These are phyloP conservation scores for Yponomeuta plumbellus DNA, from an alignment of 2,888 invertebrate species.

Conservation along the genomic window DNA sequence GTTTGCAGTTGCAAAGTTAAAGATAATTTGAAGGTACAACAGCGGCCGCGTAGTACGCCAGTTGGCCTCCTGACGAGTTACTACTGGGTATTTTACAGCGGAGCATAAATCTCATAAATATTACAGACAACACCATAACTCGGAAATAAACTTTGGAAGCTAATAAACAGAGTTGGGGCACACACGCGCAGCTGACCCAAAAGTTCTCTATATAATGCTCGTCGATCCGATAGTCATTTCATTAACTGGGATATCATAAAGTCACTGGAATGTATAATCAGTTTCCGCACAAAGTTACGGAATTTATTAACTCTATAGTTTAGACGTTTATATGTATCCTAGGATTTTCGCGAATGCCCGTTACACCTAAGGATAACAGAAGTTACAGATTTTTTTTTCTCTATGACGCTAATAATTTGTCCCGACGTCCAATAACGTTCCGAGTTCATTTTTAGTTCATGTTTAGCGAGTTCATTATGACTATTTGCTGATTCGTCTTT, in stretches of 20 bases:
- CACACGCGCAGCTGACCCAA: conserved; percentile 8
- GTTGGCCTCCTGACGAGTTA: background rate
- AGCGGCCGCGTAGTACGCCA: background rate
- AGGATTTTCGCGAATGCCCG: too few relatives aligned
- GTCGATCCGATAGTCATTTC: conserved; percentile 7
- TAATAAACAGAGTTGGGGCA: conserved; percentile 10
- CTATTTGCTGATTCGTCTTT: too few relatives aligned
- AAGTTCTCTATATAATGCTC: conserved; percentile 1
- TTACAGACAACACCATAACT: background rate
- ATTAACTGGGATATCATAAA: conserved; percentile 11
- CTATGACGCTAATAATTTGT: too few relatives aligned
- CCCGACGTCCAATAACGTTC: too few relatives aligned
- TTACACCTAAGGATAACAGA: too few relatives aligned
- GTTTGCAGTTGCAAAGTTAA: conserved; percentile 2
- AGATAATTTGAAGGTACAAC: conserved; percentile 3
- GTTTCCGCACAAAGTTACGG: background rate
- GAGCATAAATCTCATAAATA: conserved; percentile 6
- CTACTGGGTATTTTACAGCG: background rate
- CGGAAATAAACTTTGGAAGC: conserved; percentile 1
- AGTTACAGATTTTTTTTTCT: too few relatives aligned
- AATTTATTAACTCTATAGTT: background rate
- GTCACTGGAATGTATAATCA: background rate
- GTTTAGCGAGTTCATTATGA: too few relatives aligned
- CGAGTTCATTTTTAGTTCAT: too few relatives aligned
- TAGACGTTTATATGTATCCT: background rate